Conservation (phyloP, 2,113 vertebrate species). For the Takifugu bimaculatus region DNA sequence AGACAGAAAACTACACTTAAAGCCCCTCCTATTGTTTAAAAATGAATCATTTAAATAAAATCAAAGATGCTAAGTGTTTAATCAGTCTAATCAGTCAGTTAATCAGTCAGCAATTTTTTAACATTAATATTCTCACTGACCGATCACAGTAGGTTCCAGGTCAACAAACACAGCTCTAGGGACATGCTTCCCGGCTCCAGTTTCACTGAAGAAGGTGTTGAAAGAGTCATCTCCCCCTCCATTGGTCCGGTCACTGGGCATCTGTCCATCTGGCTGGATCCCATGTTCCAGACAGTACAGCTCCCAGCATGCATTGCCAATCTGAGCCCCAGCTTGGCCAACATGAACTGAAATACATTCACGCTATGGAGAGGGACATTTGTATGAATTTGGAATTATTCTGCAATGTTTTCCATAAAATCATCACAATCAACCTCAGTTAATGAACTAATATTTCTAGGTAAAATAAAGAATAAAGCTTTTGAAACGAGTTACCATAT, state of each 20-base stretch:
- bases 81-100: too few relatives aligned
- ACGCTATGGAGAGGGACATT: slow-evolving; percentile 71
- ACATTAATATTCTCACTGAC: slow-evolving; percentile 37
- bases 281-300: slow-evolving; percentile 88
- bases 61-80: too few relatives aligned
- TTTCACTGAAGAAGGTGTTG: slow-evolving; percentile 74
- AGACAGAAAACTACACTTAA: neutral
- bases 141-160: slow-evolving; percentile 73
- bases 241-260: slow-evolving; percentile 44
- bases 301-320: slow-evolving; percentile 88
- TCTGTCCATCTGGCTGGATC: slow-evolving; percentile 76
- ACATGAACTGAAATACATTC: slow-evolving; percentile 88
- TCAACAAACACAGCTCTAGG: slow-evolving; percentile 73
- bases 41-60: too few relatives aligned
- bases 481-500: too few relatives aligned
- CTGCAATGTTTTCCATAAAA: neutral
- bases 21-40: neutral
- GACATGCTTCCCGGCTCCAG: slow-evolving; percentile 66
- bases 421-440: neutral
- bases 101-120: too few relatives aligned
- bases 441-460: too few relatives aligned
- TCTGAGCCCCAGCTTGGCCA: slow-evolving; percentile 87
- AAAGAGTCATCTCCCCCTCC: slow-evolving; percentile 68
- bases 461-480: too few relatives aligned
- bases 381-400: neutral